These are phyloP conservation scores for Seriola dumerili DNA, from an alignment of 2,113 vertebrate genomes.

Conservation along the genomic window DNA sequence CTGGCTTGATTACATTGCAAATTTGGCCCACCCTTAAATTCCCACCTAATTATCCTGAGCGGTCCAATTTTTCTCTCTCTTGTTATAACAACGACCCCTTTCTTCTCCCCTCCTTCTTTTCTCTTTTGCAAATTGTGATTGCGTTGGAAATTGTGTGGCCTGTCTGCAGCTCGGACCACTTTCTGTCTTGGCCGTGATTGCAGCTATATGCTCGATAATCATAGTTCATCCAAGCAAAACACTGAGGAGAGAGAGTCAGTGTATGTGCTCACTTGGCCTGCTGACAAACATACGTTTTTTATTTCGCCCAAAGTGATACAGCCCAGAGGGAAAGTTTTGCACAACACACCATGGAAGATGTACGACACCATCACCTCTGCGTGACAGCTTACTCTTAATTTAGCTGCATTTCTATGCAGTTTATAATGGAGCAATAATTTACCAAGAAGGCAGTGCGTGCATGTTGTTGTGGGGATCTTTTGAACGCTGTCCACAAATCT, in stretches of 20 bases:
- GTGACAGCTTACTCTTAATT: slow-evolving; percentile 49
- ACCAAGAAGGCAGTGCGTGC: slow-evolving; percentile 37
- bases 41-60: slow-evolving; percentile 68
- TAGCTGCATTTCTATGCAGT: slow-evolving; percentile 31
- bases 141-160: slow-evolving; percentile 63
- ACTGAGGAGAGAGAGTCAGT: slow-evolving; percentile 35
- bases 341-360: slow-evolving; percentile 62
- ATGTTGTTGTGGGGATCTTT: slow-evolving; percentile 46
- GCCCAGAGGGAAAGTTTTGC: slow-evolving; percentile 71
- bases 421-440: slow-evolving; percentile 45
- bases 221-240: slow-evolving; percentile 62
- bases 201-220: slow-evolving; percentile 59
- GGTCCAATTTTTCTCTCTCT: slow-evolving; percentile 63
- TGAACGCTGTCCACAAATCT: slow-evolving; percentile 58
- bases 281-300: slow-evolving; percentile 72
- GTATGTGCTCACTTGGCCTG: slow-evolving; percentile 55
- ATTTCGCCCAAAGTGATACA: slow-evolving; percentile 67
- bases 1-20: slow-evolving; percentile 64
- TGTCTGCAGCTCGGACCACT: slow-evolving; percentile 60
- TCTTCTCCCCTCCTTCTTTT: slow-evolving; percentile 63
- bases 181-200: slow-evolving; percentile 38
- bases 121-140: slow-evolving; percentile 64
- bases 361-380: slow-evolving; percentile 65
- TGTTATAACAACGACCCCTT: slow-evolving; percentile 71
- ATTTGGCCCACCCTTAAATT: slow-evolving; percentile 70